A percentile compares a stretch with the other conserved stretches of the same genome.
phyloP scores from a whole-genome alignment of 2,113 vertebrate genomes.

The Oxyruncus cristatus region DNA sequence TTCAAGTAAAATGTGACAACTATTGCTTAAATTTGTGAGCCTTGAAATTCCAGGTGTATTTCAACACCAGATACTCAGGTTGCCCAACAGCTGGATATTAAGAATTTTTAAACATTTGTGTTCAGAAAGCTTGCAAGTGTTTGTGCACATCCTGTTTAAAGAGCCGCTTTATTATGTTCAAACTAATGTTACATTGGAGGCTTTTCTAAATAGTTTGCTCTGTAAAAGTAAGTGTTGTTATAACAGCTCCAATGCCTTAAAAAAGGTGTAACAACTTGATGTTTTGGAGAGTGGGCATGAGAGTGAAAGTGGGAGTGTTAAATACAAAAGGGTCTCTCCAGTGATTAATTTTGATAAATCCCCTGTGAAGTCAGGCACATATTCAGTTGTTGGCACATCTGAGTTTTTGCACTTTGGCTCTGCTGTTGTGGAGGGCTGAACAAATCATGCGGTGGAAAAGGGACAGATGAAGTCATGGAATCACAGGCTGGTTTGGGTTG shows the following conservation, averaged over 20 bases:
- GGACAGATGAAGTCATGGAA: not conserved
- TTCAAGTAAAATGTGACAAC: not conserved
- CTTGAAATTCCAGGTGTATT: not conserved
- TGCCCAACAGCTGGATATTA: not conserved
- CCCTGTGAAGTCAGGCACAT: not conserved
- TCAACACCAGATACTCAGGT: not conserved
- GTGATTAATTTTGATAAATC: not conserved
- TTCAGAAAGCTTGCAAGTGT: not conserved
- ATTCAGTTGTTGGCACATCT: not conserved
- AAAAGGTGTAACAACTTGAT: not conserved
- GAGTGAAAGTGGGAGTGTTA: not conserved
- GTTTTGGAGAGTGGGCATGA: not conserved
- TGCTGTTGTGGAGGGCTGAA: not conserved
- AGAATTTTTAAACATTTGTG: not conserved
- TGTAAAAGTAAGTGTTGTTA: not conserved
- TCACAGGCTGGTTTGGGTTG: not conserved
- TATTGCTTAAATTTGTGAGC: not conserved
- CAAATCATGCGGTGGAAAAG: not conserved
- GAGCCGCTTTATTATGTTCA: not conserved
- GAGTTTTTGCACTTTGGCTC: not conserved
- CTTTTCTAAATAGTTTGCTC: not conserved
- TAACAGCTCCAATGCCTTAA: not conserved
- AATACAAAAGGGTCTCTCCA: not conserved
- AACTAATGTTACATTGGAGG: fast-evolving
- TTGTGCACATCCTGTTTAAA: not conserved